Conservation (phyloP, 2,113 vertebrate species). For the Motacilla alba region DNA sequence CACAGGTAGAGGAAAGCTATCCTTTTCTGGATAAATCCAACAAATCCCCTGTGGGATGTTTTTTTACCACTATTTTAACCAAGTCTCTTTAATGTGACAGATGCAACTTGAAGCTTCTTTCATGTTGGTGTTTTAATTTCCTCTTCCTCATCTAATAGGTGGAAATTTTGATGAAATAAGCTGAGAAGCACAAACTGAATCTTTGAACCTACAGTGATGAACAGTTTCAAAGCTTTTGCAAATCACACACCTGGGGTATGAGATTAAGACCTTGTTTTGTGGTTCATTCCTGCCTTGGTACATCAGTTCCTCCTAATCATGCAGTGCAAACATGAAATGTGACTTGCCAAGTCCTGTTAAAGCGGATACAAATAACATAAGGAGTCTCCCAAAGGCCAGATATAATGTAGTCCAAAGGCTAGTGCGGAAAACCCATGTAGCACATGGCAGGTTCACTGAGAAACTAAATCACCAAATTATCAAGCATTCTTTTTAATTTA, state of each 20-base stretch:
- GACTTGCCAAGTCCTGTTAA: not conserved
- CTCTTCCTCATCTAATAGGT: not conserved
- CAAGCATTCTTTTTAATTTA: not conserved
- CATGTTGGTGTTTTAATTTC: not conserved
- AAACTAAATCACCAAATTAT: not conserved
- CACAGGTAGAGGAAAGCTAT: not conserved
- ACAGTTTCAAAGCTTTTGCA: constrained; percentile 7
- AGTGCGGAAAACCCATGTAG: not conserved
- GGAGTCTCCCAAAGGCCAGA: not conserved
- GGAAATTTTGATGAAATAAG: not conserved
- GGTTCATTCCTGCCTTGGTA: not conserved
- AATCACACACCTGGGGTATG: not conserved
- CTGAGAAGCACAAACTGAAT: not conserved
- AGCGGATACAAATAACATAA: not conserved
- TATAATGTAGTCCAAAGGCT: not conserved
- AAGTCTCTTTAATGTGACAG: constrained; percentile 29
- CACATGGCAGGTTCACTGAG: not conserved
- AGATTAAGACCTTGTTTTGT: constrained; percentile 18
- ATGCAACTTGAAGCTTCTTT: constrained; percentile 10
- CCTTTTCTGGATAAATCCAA: not conserved
- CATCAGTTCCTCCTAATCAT: not conserved
- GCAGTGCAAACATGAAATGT: not conserved
- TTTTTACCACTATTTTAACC: constrained; percentile 3
- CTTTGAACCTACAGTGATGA: not conserved
- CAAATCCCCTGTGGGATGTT: not conserved